Percentiles rank a stretch among this genome's conserved stretches.
phyloP scores from a whole-genome alignment of 2,888 invertebrate genomes.

The Miltochrista miniata region DNA sequence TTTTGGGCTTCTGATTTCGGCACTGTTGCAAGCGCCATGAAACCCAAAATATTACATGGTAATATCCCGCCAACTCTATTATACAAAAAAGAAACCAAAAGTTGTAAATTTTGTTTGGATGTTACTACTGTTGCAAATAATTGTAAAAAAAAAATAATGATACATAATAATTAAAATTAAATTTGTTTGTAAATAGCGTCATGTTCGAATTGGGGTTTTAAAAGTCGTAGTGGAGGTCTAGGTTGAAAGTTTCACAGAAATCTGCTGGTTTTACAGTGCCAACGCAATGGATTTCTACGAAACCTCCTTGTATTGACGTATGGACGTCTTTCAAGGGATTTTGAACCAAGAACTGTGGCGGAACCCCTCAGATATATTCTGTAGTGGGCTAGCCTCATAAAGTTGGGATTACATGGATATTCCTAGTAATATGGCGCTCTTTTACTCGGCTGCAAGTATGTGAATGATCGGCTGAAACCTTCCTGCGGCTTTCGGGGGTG shows the following conservation, averaged over 20 bases:
- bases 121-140: background rate
- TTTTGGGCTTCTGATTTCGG: too few relatives aligned
- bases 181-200: constrained; percentile 33
- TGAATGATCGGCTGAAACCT: constrained; percentile 23
- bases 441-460: constrained; percentile 35
- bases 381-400: constrained; percentile 60
- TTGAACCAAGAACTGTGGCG: constrained; percentile 44
- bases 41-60: too few relatives aligned
- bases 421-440: constrained; percentile 35
- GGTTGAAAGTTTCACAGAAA: constrained; percentile 22
- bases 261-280: constrained; percentile 33
- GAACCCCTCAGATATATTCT: constrained; percentile 50
- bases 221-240: constrained; percentile 15
- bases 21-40: too few relatives aligned
- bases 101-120: background rate
- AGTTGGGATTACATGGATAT: constrained; percentile 29
- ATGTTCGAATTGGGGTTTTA: constrained; percentile 18
- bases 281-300: constrained; percentile 27
- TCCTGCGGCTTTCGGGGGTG: constrained; percentile 34
- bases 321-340: constrained; percentile 20
- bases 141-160: constrained; percentile 1
- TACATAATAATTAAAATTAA: constrained; percentile 14
- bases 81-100: background rate
- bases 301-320: constrained; percentile 26
- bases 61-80: background rate